Base-by-base conservation (phyloP, 2,113 vertebrate genomes). In the Eulemur rufifrons region DNA sequence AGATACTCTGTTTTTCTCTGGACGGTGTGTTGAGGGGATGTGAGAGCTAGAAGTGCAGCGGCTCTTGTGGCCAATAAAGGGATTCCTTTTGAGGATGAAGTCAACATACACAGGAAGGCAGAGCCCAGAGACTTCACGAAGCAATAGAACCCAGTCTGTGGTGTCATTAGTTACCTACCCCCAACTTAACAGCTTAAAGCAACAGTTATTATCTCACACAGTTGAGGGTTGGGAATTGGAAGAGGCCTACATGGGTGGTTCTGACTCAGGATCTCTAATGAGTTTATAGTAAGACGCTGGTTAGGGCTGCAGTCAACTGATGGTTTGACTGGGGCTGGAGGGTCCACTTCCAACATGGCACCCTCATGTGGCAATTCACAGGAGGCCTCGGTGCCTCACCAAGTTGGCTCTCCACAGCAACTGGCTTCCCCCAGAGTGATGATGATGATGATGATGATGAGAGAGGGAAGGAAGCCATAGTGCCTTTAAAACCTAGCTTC, bases 291-390 rank as follows among this genome's bases (percentile, higher is more conserved):
- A 37, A 84, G 83, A 8, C 15, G 25, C 2, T 32, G 39, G 29
- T 45, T 63, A 66, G 13, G 76, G 89, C 17, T 37, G 8, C 89
- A 12, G 8, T 45, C 47, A 42, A 3, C 86, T 4, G 25, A 27
- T n/a, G 61, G 37, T 52, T 66, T 34, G 54, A n/a, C 42, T 59
- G 64, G 56, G 64, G 56, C 52, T 54, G 17, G 12, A n/a, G 56
- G 76, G 29, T 8, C 21, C 89, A 9, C 29, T 42, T 50, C 34
- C 13, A 63, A 69, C 56, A 50, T 45, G 59, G 37, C 11, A 0
- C 21, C 5, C 13, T 11, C 83, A 64, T 1, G 0, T 3, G 39
- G 68, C 45, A 6, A 7, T 2, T 14, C 37, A 68, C 37, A 20
- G 37, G 37, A 76, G 81, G 50, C 45, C 83, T 64, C 34, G 0